Evolutionary conservation across 1,140 invertebrate genomes (phyloP), one percentile per base, ranked within the genome.

Genomic region (Lucilia cuprina): DNA sequence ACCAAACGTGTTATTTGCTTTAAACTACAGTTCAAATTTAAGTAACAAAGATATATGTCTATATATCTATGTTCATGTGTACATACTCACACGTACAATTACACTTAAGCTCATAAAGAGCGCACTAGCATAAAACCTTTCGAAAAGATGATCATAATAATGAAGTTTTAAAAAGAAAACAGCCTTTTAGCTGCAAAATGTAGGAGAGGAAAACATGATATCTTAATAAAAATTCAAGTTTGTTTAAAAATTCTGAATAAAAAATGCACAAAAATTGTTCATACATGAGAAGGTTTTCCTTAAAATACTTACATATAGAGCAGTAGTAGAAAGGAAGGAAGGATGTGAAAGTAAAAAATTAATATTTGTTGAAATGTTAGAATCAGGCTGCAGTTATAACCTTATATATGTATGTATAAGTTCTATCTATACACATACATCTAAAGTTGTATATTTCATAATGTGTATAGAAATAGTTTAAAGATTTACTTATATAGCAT

Each of bases 21-120:
- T 70, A 70, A 70, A 70, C 65, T 70, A 70, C 65, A 70, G 65
- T 70, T 70, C 65, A 70, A 70, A 70, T 70, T n/a, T n/a, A n/a
- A n/a, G 65, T 70, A 70, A 70, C 21, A 70, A 21, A 25, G 19
- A 70, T n/a, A 5, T 10, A 41, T 10, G 41, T 41, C 5, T 41
- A 41, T 10, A 41, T 41, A n/a, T n/a, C n/a, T n/a, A 5, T 10
- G 10, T 41, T 8, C 41, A 41, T 10, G 10, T 10, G 10, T 10
- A 41, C 5, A 41, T 10, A 41, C 41, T 41, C 41, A 41, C 41
- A 8, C 41, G 41, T 41, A 41, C 41, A 41, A 41, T 41, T 55
- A 55, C 50, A 13, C 50, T 30, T 30, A 7, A 55, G 13, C 50
- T 55, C 41, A 49, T 2, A 49, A 5, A 49, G 25, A 2, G 3